Conservation (phyloP, 1,140 invertebrate species). For the Hyles vespertilio region DNA sequence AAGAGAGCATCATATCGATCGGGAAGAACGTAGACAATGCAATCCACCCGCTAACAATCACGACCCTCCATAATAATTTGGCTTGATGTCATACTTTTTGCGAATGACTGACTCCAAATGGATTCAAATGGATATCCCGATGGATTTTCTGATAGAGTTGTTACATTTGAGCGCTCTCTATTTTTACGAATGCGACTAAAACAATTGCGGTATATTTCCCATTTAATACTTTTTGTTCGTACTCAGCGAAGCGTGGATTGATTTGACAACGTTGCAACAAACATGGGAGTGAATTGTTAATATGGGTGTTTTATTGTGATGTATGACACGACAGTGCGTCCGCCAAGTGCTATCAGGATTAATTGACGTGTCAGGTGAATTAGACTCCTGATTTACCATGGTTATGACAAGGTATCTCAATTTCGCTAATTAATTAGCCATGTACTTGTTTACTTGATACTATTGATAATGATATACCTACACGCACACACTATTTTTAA, state of each 20-base stretch:
- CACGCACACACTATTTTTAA: too few relatives aligned
- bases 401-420: too few relatives aligned
- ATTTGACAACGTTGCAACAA: not conserved
- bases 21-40: not conserved
- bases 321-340: too few relatives aligned
- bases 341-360: too few relatives aligned
- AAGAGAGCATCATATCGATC: too few relatives aligned
- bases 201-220: constrained; percentile 15
- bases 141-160: constrained; percentile 60
- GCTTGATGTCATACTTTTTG: constrained; percentile 63
- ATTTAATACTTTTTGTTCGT: constrained; percentile 5
- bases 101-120: constrained; percentile 53
- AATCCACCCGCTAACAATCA: constrained; percentile 28
- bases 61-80: constrained; percentile 59
- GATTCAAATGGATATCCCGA: constrained; percentile 14
- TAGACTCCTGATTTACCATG: too few relatives aligned
- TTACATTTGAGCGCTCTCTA: constrained; percentile 15
- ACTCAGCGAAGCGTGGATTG: not conserved
- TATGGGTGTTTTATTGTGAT: too few relatives aligned
- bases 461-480: too few relatives aligned
- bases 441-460: too few relatives aligned
- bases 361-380: too few relatives aligned
- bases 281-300: too few relatives aligned
- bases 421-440: too few relatives aligned
- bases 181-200: constrained; percentile 17